A percentile compares a stretch with the other conserved stretches of the same genome.
Evolutionary conservation across 92 coral and sea anemone species (phyloP).

Genomic region (Palythoa grandiflora): DNA sequence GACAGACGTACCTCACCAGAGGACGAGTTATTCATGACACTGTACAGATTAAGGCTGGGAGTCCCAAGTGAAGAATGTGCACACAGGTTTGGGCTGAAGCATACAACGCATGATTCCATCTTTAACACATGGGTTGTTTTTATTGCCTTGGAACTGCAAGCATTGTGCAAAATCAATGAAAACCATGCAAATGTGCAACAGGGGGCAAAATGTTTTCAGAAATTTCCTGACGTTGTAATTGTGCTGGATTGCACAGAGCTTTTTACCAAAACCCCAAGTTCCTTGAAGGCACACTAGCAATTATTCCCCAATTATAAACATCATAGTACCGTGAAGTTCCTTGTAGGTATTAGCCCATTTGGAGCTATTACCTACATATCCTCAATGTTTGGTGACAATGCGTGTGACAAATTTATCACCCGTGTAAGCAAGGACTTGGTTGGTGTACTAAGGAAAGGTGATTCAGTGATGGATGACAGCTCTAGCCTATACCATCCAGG

Average conservation of each 20-base stretch:
- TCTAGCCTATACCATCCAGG: no score
- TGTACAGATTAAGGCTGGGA: constrained; percentile 46
- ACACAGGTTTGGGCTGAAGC: constrained; percentile 44
- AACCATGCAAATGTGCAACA: constrained; percentile 26
- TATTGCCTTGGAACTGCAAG: constrained; percentile 47
- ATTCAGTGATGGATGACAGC: no score
- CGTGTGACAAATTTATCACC: no score
- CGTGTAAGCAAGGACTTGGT: no score
- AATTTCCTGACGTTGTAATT: constrained; percentile 51
- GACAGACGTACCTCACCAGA: constrained; percentile 43
- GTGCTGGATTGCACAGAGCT: constrained; percentile 52
- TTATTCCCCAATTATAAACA: constrained; percentile 45
- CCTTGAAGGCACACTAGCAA: constrained; percentile 36
- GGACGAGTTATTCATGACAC: constrained; percentile 42
- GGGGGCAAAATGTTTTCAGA: constrained; percentile 28
- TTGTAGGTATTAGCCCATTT: constrained; percentile 45
- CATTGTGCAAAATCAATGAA: constrained; percentile 38
- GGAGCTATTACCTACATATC: not conserved
- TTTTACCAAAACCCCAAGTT: constrained; percentile 52
- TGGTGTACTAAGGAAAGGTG: no score
- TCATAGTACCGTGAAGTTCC: constrained; percentile 46
- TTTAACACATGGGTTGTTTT: constrained; percentile 54
- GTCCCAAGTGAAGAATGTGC: constrained; percentile 43
- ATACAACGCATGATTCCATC: constrained; percentile 37
- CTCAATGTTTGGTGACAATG: no score